Evolutionary conservation across 35 echinoderm and acorn worm species (phyloP).

Genomic region (Holothuria glaberrima): DNA sequence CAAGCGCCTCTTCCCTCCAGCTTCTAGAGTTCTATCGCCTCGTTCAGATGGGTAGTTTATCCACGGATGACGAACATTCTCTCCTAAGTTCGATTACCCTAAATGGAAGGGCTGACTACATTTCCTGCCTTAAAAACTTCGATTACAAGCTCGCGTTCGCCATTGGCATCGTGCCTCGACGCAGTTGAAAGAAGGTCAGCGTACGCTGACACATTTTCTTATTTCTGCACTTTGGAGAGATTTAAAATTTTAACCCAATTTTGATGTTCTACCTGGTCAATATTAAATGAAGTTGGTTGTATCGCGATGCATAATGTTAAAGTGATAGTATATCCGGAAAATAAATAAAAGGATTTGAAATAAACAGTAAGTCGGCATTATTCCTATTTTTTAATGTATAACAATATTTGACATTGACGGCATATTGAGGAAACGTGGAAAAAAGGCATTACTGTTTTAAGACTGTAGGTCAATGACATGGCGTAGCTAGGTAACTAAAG

Average conservation of each 20-base stretch:
- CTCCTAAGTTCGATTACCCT: constrained; percentile 1
- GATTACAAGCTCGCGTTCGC: constrained; percentile 19
- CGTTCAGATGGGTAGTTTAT: not conserved
- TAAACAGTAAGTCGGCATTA: not conserved
- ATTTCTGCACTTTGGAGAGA: constrained; percentile 6
- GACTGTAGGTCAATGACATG: too few relatives aligned
- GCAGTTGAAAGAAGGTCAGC: constrained; percentile 25
- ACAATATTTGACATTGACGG: not conserved
- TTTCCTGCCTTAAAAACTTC: constrained; percentile 10
- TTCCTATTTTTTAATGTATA: too few relatives aligned
- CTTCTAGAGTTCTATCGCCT: too few relatives aligned
- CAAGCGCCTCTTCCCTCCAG: too few relatives aligned
- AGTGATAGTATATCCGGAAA: not conserved
- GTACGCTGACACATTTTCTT: constrained; percentile 32
- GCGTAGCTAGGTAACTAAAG: too few relatives aligned
- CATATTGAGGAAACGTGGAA: too few relatives aligned
- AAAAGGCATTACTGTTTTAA: too few relatives aligned
- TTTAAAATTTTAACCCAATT: constrained; percentile 36
- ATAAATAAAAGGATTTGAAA: not conserved
- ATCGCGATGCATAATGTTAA: constrained; percentile 22
- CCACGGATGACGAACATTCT: constrained; percentile 20
- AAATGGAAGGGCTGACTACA: constrained; percentile 22
- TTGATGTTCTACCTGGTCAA: not conserved
- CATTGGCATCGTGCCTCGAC: not conserved
- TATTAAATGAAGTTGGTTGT: constrained; percentile 20